Base-by-base conservation (phyloP, 2,888 invertebrate genomes). In the Crocallis elinguaria region DNA sequence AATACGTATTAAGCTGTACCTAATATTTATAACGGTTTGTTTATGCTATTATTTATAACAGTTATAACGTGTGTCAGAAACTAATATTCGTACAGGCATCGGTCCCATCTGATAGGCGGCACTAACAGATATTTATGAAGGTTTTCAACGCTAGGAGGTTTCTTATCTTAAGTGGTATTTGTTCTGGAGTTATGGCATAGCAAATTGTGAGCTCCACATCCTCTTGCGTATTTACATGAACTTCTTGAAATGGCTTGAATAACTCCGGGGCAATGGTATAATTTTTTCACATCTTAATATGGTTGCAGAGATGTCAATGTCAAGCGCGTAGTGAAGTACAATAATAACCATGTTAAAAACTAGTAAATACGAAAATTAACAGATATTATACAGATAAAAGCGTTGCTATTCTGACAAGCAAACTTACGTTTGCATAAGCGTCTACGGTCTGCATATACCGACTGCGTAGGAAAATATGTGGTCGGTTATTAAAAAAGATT, bases 111-210 rank as follows among this genome's bases (percentile, higher is more conserved):
- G 52, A 52, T 52, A 52, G 9, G 19, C 8, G 23, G 13, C 35
- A 45, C 41, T 46, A 46, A 42, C 52, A 25, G 52, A 46, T 46
- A 46, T 52, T 52, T 52, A 52, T 42, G 46, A 36, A 41, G 39
- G 53, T 53, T 35, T 27, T 38, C 42, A 43, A 25, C 53, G 42
- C 30, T 38, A 27, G 14, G 27, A 13, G 41, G 17, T 13, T 33
- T 39, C 46, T 53, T 53, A 53, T 53, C 53, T 53, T 12, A 41
- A 41, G 37, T 36, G 53, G 42, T 32, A 33, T 19, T 35, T 36
- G 37, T 23, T 21, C 25, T 12, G 27, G 51, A 51, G 45, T 51
- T 45, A 45, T 35, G 29, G 32, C 11, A 21, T 37, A 50, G 43
- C 43, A 41, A 51, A 51, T 45, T 51, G 51, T 41, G 14, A 6